These are phyloP conservation scores for Ginglymostoma cirratum DNA, from an alignment of 2,113 vertebrate species.

Conservation along the genomic window DNA sequence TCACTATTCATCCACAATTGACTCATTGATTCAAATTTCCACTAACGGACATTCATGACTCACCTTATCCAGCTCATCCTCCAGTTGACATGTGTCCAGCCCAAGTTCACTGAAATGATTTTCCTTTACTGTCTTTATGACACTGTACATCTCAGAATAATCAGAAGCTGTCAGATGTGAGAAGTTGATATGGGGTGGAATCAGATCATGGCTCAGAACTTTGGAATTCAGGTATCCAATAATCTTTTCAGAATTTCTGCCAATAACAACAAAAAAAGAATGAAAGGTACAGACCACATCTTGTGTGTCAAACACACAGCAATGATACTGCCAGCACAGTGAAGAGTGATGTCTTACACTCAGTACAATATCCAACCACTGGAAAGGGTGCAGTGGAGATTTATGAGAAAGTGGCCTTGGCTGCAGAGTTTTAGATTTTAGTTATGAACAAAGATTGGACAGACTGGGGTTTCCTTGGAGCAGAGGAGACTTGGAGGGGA, in stretches of 20 bases:
- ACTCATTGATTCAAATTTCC: neutral
- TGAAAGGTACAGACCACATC: neutral
- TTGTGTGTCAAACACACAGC: neutral
- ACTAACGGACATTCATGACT: neutral
- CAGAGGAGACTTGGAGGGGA: too few species aligned
- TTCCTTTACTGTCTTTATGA: conserved; percentile 88
- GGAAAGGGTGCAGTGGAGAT: too few species aligned
- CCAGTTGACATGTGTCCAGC: conserved; percentile 78
- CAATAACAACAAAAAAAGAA: neutral
- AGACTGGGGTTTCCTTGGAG: too few species aligned
- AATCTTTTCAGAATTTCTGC: conserved; percentile 90
- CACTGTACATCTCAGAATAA: conserved; percentile 86
- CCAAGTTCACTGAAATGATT: conserved; percentile 76
- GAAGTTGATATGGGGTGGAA: conserved; percentile 92
- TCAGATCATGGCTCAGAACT: conserved; percentile 81
- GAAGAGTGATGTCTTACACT: neutral
- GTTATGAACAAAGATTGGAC: too few species aligned
- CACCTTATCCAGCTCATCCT: conserved; percentile 93
- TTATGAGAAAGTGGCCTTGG: too few species aligned
- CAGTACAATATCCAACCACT: neutral
- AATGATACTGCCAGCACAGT: neutral
- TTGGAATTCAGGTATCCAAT: conserved; percentile 79
- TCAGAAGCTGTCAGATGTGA: conserved; percentile 84
- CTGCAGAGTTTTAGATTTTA: too few species aligned
- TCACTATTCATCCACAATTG: neutral